Base-by-base conservation (phyloP, 2,888 invertebrate species). In the Sceliomorpha sp. region DNA sequence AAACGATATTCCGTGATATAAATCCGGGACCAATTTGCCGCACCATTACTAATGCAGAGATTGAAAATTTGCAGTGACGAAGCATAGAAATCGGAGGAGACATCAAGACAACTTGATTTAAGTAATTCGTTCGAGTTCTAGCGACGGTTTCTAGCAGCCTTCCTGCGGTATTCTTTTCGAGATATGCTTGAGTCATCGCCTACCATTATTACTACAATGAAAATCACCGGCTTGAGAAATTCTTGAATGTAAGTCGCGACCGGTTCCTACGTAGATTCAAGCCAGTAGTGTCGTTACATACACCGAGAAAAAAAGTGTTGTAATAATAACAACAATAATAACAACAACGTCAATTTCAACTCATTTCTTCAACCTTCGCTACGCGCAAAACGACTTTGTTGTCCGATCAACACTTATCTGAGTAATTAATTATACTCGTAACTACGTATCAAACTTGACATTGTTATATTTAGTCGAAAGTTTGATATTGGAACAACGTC, bases 141-240 rank as follows among this genome's bases (percentile, higher is more conserved):
- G 58, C 64, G 59, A 64, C 40, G 55, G 47, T 62, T 51, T 62
- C 48, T 68, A 62, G 42, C 45, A 12, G 45, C 51, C 27, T 37
- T 29, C 53, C 55, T 45, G 45, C 51, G 27, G 51, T 58, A 47
- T 60, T 59, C 56, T 53, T 62, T 59, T 56, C 40, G 48, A 68
- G 62, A 56, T 68, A 56, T 56, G 60, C 68, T 68, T 68, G 62
- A 62, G 62, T 68, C 68, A 68, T 62, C 68, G 60, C 48, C 67
- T 60, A 47, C 48, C 66, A 66, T 66, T 66, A 66, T 66, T 58
- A 66, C 50, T 60, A 60, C 67, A 68, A 68, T 62, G 60, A 60
- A 68, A 62, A 68, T 62, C 62, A 60, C 48, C 50, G 56, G 56
- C 62, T 56, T 60, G 50, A 68, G 68, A 56, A 56, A 68, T 68